Percentiles rank a stretch among this genome's conserved stretches.
Evolutionary conservation across 1,140 invertebrate genomes (phyloP).

Genomic region (Danaus melanippus): DNA sequence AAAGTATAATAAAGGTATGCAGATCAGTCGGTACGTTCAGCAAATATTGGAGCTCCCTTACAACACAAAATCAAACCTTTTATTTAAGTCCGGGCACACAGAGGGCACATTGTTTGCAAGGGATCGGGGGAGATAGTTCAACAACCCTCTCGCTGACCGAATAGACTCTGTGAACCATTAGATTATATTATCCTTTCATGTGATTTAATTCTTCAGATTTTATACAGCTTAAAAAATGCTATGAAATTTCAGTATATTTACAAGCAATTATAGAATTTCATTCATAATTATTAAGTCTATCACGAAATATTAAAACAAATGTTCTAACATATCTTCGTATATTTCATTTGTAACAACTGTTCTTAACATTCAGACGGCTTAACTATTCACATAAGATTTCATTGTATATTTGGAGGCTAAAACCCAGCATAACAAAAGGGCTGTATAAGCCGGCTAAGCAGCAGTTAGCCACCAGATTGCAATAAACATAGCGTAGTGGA

Average conservation of each 20-base stretch:
- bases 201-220: constrained; percentile 19
- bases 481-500: constrained; percentile 67
- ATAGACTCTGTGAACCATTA: constrained; percentile 33
- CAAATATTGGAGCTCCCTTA: constrained; percentile 65
- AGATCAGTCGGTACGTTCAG: constrained; percentile 47
- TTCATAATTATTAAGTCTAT: background rate
- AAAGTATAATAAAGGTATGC: constrained; percentile 56
- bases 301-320: background rate
- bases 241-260: background rate
- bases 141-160: constrained; percentile 63
- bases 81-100: constrained; percentile 67
- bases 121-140: constrained; percentile 58
- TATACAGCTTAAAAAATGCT: background rate
- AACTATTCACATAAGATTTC: background rate
- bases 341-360: no score
- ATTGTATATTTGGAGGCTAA: constrained; percentile 30
- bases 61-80: constrained; percentile 72
- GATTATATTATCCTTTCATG: constrained; percentile 30
- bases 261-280: background rate
- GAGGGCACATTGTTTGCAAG: constrained; percentile 54
- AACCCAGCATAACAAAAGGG: constrained; percentile 52
- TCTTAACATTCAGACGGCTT: no score
- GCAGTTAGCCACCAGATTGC: constrained; percentile 68
- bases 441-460: constrained; percentile 53
- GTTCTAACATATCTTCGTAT: no score